phyloP scores from a whole-genome alignment of 1,140 invertebrate genomes.

The Bombus confusus region DNA sequence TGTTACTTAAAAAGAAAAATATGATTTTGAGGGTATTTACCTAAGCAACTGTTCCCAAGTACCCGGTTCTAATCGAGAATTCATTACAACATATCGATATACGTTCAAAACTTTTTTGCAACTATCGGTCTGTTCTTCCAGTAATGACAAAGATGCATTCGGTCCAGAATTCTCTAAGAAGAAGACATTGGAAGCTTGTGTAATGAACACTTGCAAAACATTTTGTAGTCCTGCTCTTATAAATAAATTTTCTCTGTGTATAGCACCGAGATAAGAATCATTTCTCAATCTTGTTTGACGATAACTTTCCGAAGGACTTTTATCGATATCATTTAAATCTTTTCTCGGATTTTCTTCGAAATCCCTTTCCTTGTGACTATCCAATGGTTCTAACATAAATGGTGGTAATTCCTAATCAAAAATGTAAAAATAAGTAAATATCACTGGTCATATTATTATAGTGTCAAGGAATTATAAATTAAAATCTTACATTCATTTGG shows the following conservation, averaged over 20 bases:
- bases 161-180: constrained; percentile 85
- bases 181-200: constrained; percentile 97
- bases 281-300: constrained; percentile 88
- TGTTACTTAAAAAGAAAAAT: background rate
- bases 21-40: constrained; percentile 56
- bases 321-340: constrained; percentile 73
- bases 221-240: constrained; percentile 93
- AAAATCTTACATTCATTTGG: constrained; percentile 88
- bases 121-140: constrained; percentile 97
- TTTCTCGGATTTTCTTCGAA: constrained; percentile 70
- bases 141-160: constrained; percentile 80
- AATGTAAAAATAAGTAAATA: background rate
- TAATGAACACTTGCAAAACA: constrained; percentile 96
- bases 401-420: constrained; percentile 87
- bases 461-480: background rate
- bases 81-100: constrained; percentile 98
- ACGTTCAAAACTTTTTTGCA: constrained; percentile 98
- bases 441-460: background rate
- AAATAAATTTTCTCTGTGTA: constrained; percentile 89
- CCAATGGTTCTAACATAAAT: constrained; percentile 92
- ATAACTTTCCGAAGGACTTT: constrained; percentile 82
- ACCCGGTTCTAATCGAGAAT: constrained; percentile 94
- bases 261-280: constrained; percentile 92
- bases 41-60: constrained; percentile 90
- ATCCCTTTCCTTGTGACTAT: constrained; percentile 81